Evolutionary conservation across 2,113 vertebrate species (phyloP).

Genomic region (Neogobius melanostomus): DNA sequence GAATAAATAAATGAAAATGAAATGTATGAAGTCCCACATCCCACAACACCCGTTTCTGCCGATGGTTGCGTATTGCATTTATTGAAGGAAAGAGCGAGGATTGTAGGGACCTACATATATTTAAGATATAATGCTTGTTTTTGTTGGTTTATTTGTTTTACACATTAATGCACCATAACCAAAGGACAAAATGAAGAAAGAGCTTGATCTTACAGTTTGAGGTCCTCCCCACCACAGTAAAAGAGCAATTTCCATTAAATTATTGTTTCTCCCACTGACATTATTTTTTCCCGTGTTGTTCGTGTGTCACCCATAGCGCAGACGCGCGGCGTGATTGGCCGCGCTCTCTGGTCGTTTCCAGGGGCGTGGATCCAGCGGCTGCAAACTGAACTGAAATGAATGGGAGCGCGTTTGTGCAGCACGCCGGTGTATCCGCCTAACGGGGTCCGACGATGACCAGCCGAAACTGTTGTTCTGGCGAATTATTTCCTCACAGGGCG

Average conservation of each 20-base stretch:
- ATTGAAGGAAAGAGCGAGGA: no score
- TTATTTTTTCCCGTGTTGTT: background rate
- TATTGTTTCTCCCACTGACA: background rate
- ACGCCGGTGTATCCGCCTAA: conserved; percentile 25
- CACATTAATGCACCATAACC: no score
- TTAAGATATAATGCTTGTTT: no score
- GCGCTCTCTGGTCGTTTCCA: conserved; percentile 47
- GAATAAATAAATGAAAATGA: no score
- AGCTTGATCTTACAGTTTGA: background rate
- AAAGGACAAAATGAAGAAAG: no score
- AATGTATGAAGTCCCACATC: no score
- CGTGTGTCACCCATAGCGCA: conserved; percentile 7
- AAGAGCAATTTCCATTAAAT: background rate
- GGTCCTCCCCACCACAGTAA: background rate
- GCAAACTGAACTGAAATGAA: conserved; percentile 20
- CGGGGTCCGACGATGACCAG: conserved; percentile 25
- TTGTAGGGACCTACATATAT: no score
- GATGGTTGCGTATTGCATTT: no score
- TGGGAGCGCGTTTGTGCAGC: conserved; percentile 54
- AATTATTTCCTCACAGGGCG: conserved; percentile 12
- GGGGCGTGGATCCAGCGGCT: conserved; percentile 66
- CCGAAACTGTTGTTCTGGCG: conserved; percentile 16
- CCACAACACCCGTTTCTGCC: no score
- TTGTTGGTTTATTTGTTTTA: no score
- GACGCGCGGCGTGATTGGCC: conserved; percentile 58